These are phyloP conservation scores for Tetranychus piercei DNA, from an alignment of 2,888 invertebrate genomes.

Conservation along the genomic window DNA sequence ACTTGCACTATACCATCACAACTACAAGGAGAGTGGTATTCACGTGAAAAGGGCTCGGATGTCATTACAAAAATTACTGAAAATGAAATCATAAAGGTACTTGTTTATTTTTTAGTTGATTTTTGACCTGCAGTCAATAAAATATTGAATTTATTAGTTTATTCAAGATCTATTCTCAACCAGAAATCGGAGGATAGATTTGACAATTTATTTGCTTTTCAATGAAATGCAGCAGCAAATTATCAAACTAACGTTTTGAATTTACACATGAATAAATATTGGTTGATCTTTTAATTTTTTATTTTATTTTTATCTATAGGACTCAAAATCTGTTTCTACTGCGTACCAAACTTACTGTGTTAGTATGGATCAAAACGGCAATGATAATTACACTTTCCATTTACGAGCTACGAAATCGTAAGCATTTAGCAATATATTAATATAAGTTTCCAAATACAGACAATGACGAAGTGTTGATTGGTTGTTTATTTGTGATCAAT, in stretches of 20 bases:
- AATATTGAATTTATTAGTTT: neutral
- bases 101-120: no score
- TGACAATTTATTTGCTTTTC: no score
- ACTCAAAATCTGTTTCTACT: neutral
- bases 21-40: slow-evolving; percentile 72
- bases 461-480: neutral
- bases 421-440: neutral
- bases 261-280: neutral
- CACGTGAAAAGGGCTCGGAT: slow-evolving; percentile 48
- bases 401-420: neutral
- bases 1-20: slow-evolving; percentile 48
- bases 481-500: neutral
- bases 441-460: neutral
- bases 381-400: slow-evolving; percentile 4
- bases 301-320: neutral
- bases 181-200: neutral
- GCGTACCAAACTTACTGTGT: neutral
- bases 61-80: neutral
- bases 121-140: neutral
- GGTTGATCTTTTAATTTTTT: neutral
- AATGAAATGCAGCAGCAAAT: no score
- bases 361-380: neutral
- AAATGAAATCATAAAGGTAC: neutral
- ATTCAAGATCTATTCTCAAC: neutral
- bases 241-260: no score